Conservation (phyloP, 2,888 invertebrate species). For the Copidosoma aretas region DNA sequence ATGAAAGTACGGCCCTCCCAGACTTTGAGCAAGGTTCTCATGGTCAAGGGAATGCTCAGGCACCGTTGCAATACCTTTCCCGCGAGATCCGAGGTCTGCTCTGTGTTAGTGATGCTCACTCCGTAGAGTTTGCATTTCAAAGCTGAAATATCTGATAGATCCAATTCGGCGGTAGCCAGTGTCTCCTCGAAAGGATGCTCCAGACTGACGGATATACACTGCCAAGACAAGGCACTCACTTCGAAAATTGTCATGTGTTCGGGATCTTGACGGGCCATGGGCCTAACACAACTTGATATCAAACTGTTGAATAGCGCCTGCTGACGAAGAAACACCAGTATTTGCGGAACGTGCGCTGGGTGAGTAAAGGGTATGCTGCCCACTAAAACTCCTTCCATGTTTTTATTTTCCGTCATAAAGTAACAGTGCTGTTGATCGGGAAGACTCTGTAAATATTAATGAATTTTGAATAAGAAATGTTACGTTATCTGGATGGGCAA, state of each 20-base stretch:
- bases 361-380: slow-evolving; percentile 90
- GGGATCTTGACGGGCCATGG: slow-evolving; percentile 78
- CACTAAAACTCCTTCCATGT: slow-evolving; percentile 78
- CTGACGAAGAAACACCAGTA: slow-evolving; percentile 83
- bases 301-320: slow-evolving; percentile 92
- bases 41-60: slow-evolving; percentile 90
- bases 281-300: slow-evolving; percentile 85
- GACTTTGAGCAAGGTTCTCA: slow-evolving; percentile 83
- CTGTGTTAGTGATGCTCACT: slow-evolving; percentile 59
- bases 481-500: too few species aligned
- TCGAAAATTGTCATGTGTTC: slow-evolving; percentile 88
- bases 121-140: slow-evolving; percentile 80
- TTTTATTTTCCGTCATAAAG: slow-evolving; percentile 84
- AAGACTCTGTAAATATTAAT: slow-evolving; percentile 69
- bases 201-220: slow-evolving; percentile 86
- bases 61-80: slow-evolving; percentile 82
- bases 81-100: slow-evolving; percentile 66
- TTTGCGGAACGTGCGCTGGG: slow-evolving; percentile 88
- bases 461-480: slow-evolving; percentile 2
- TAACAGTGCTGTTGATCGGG: slow-evolving; percentile 95
- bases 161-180: slow-evolving; percentile 90
- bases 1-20: slow-evolving; percentile 77
- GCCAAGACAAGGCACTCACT: slow-evolving; percentile 87
- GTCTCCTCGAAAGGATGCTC: slow-evolving; percentile 93
- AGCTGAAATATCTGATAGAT: slow-evolving; percentile 80